Conservation (phyloP, 2,888 invertebrate genomes). For the Linnaemya vulpina region DNA sequence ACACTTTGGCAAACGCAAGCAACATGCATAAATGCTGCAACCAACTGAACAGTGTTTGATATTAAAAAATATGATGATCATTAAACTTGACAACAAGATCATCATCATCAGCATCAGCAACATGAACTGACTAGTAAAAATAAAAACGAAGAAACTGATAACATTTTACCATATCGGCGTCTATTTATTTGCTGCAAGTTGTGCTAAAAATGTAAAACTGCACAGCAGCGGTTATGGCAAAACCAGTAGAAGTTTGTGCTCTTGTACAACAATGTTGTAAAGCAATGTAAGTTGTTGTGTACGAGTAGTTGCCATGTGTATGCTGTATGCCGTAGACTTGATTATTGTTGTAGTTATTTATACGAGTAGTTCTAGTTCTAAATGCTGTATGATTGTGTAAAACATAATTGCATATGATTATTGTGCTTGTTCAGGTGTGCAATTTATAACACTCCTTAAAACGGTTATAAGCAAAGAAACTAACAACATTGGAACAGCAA, state of each 20-base stretch:
- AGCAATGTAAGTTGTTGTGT: conserved; percentile 31
- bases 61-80: conserved; percentile 57
- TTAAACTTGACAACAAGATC: conserved; percentile 66
- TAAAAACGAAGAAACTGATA: conserved; percentile 19
- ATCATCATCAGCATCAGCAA: conserved; percentile 47
- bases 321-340: conserved; percentile 6
- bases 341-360: conserved; percentile 37
- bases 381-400: conserved; percentile 79
- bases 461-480: conserved; percentile 16
- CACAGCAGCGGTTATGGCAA: conserved; percentile 4
- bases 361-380: conserved; percentile 50
- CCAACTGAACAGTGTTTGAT: conserved; percentile 18
- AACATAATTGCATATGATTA: conserved; percentile 83
- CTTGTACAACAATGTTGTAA: conserved; percentile 40
- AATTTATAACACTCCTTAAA: conserved; percentile 78
- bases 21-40: conserved; percentile 14
- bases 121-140: conserved; percentile 21
- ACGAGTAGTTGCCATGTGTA: neutral
- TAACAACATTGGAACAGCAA: conserved; percentile 3
- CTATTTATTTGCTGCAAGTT: conserved; percentile 34
- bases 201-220: conserved; percentile 27
- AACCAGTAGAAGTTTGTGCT: conserved; percentile 20
- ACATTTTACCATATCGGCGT: conserved; percentile 30
- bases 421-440: conserved; percentile 83
- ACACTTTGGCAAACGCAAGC: conserved; percentile 56